Conservation (phyloP, 2,888 invertebrate species). For the Eupithecia vulgata region DNA sequence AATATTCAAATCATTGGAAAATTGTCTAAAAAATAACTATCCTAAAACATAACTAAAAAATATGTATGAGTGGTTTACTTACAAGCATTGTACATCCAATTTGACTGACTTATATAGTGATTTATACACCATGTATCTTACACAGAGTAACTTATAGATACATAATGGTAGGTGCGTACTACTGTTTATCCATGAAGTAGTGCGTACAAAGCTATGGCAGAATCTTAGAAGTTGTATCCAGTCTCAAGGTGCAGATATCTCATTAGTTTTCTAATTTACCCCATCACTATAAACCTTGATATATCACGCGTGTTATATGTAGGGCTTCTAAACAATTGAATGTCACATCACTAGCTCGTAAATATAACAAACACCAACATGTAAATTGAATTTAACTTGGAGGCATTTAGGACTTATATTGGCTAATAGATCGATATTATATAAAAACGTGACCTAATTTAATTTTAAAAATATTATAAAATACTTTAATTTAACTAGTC, state of each 20-base stretch:
- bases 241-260: not conserved
- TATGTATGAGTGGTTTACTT: too few relatives aligned
- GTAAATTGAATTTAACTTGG: constrained; percentile 5
- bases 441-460: not conserved
- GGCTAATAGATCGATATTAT: not conserved
- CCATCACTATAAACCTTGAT: constrained; percentile 29
- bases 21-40: too few relatives aligned
- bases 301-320: constrained; percentile 35
- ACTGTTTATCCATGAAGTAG: too few relatives aligned
- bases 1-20: too few relatives aligned
- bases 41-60: too few relatives aligned
- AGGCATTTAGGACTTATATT: constrained; percentile 15
- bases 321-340: constrained; percentile 38
- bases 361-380: constrained; percentile 35
- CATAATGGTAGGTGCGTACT: too few relatives aligned
- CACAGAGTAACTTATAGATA: too few relatives aligned
- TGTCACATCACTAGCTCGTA: constrained; percentile 36
- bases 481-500: too few relatives aligned
- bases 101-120: too few relatives aligned
- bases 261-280: constrained; percentile 3
- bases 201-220: not conserved
- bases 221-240: not conserved
- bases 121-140: too few relatives aligned
- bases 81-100: too few relatives aligned
- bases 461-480: not conserved